Evolutionary conservation across 2,888 invertebrate species (phyloP).

Genomic region (Meloe dianella): DNA sequence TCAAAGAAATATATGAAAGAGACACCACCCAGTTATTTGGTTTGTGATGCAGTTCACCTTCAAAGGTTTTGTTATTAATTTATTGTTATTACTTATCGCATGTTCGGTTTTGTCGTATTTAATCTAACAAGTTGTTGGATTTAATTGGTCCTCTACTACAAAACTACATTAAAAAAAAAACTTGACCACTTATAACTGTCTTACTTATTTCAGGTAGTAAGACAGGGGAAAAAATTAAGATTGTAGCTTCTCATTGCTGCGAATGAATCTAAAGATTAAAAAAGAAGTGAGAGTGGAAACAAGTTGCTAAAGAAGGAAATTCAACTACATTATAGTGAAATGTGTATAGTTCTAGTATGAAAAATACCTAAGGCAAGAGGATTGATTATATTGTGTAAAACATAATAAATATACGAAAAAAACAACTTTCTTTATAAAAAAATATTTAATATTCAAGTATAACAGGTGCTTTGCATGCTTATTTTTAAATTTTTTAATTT

Average conservation of each 20-base stretch:
- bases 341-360: neutral
- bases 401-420: too few species aligned
- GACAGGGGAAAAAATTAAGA: neutral
- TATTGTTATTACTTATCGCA: neutral
- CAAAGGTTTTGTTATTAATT: constrained; percentile 12
- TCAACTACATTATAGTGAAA: neutral
- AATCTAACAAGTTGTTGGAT: neutral
- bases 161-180: neutral
- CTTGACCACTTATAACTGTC: too few species aligned
- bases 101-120: neutral
- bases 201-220: too few species aligned
- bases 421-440: too few species aligned
- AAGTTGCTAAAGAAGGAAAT: neutral
- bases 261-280: neutral
- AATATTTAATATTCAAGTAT: too few species aligned
- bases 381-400: neutral
- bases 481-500: too few species aligned
- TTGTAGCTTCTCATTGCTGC: too few species aligned
- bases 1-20: neutral
- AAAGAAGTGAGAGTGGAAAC: neutral
- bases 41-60: constrained; percentile 24
- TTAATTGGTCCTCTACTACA: neutral
- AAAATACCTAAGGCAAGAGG: neutral
- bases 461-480: too few species aligned
- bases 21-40: constrained; percentile 17